phyloP scores from a whole-genome alignment of 2,888 invertebrate genomes.

The Papilio demoleus region DNA sequence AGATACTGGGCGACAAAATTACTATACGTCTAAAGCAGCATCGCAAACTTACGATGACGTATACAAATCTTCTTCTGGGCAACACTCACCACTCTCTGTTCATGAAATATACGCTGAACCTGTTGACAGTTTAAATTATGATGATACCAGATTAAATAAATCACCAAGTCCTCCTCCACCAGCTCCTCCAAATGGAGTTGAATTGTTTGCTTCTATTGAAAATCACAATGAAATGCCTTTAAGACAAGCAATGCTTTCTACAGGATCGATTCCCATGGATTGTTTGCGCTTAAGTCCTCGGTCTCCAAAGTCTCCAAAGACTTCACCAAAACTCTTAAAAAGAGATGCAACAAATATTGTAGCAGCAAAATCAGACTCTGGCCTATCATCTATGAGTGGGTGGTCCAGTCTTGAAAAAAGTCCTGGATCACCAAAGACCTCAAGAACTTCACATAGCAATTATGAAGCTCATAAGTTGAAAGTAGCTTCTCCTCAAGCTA shows the following conservation, averaged over 20 bases:
- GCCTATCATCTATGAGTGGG: constrained; percentile 93
- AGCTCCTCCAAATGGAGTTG: constrained; percentile 87
- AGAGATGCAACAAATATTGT: constrained; percentile 85
- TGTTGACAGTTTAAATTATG: constrained; percentile 72
- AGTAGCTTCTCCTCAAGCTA: constrained; percentile 69
- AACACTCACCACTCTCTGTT: constrained; percentile 85
- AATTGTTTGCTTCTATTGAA: constrained; percentile 75
- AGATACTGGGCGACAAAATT: constrained; percentile 67
- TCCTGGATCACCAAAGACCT: constrained; percentile 90
- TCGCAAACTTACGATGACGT: constrained; percentile 78
- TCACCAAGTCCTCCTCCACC: constrained; percentile 92
- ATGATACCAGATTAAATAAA: constrained; percentile 74
- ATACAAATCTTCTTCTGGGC: constrained; percentile 79
- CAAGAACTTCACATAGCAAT: constrained; percentile 65
- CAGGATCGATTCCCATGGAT: constrained; percentile 66
- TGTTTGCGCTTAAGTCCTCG: constrained; percentile 85
- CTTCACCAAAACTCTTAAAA: constrained; percentile 87
- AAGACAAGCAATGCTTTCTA: constrained; percentile 66
- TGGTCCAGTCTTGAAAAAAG: constrained; percentile 94
- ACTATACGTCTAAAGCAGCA: constrained; percentile 69
- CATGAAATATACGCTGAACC: constrained; percentile 86
- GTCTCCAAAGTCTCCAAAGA: constrained; percentile 89
- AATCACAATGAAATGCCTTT: constrained; percentile 64
- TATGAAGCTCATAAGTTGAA: constrained; percentile 75
- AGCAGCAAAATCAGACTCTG: constrained; percentile 92